Conservation (phyloP, 2,797 vertebrate species). For the Echeneis naucrates region DNA sequence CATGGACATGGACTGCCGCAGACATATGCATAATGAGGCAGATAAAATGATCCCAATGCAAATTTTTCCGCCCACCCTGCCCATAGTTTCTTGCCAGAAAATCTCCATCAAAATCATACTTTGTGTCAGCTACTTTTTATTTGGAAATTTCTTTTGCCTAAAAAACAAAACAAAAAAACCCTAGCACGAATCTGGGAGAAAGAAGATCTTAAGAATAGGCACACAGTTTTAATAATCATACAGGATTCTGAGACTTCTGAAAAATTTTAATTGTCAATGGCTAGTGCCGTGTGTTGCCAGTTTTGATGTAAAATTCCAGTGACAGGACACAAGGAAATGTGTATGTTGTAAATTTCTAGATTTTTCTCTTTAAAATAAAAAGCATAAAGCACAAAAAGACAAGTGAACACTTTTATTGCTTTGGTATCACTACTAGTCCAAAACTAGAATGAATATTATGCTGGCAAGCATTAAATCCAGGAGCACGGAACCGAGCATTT, state of each 20-base stretch:
- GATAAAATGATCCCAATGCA: slow-evolving; percentile 78
- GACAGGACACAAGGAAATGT: not conserved
- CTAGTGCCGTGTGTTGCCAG: not conserved
- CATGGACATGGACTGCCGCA: slow-evolving; percentile 72
- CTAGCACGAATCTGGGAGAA: slow-evolving; percentile 21
- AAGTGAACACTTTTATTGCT: not conserved
- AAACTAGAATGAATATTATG: not conserved
- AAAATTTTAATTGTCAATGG: not conserved
- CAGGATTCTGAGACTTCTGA: slow-evolving; percentile 16
- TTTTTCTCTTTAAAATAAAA: not conserved
- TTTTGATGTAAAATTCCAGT: not conserved
- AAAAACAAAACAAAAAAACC: too few relatives aligned
- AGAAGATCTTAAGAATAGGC: slow-evolving; percentile 18
- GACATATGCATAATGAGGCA: slow-evolving; percentile 85
- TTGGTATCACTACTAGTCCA: not conserved
- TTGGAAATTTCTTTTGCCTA: slow-evolving; percentile 27
- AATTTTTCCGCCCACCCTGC: slow-evolving; percentile 65
- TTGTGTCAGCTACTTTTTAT: slow-evolving; percentile 53
- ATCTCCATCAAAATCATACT: slow-evolving; percentile 54
- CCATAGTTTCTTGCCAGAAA: slow-evolving; percentile 55
- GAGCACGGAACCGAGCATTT: not conserved
- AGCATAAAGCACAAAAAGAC: too few relatives aligned
- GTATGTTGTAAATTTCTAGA: not conserved
- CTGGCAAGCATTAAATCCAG: not conserved
- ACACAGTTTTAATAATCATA: slow-evolving; percentile 20